A percentile compares a stretch with the other conserved stretches of the same genome.
phyloP scores from a whole-genome alignment of 2,113 vertebrate species.

The Puffinus mauretanicus region DNA sequence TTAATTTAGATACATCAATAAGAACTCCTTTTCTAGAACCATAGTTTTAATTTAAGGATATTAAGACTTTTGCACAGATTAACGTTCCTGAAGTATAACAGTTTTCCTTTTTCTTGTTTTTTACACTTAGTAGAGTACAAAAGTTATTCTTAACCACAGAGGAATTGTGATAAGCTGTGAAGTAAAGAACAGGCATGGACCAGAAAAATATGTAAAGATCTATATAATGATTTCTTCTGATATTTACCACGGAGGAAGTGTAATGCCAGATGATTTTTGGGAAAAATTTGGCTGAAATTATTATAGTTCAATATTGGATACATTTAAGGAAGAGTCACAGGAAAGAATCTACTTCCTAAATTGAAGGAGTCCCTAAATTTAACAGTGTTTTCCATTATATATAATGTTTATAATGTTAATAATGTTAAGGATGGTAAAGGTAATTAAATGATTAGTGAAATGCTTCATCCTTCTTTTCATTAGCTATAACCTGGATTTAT shows the following conservation, averaged over 20 bases:
- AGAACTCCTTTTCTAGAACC: neutral
- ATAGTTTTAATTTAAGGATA: neutral
- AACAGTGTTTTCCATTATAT: neutral
- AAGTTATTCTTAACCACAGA: neutral
- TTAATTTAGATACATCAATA: neutral
- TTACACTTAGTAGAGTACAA: neutral
- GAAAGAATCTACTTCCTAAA: neutral
- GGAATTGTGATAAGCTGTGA: neutral
- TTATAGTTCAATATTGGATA: neutral
- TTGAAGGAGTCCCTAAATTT: neutral
- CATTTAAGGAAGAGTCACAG: neutral
- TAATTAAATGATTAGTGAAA: neutral
- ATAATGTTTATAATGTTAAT: neutral
- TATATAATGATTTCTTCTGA: neutral
- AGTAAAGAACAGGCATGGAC: rapidly evolving
- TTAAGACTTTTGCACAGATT: neutral
- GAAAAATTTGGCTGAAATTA: neutral
- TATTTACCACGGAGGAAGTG: neutral
- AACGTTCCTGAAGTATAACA: neutral
- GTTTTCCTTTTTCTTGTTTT: neutral
- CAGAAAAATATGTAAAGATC: neutral
- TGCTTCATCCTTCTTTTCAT: neutral
- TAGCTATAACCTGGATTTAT: neutral
- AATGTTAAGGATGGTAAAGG: neutral
- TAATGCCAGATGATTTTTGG: neutral